Conservation (phyloP, 2,888 invertebrate species). For the Stenoptilia bipunctidactyla region DNA sequence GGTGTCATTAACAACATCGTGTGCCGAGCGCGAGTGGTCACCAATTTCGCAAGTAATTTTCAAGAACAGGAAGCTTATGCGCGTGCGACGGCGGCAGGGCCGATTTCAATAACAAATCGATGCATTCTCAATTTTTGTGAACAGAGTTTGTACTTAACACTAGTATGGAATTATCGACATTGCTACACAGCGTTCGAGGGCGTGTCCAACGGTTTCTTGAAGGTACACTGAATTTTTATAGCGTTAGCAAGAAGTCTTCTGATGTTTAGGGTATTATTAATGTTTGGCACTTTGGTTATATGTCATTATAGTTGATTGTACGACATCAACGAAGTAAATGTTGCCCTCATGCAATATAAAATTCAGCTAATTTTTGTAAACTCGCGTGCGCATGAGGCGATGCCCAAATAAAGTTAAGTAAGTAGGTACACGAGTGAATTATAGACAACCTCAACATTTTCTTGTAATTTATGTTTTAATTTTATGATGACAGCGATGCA, state of each 20-base stretch:
- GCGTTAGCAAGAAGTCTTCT: slow-evolving; percentile 36
- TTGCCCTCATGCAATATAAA: background rate
- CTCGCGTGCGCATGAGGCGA: background rate
- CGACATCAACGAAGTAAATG: slow-evolving; percentile 1
- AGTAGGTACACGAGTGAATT: background rate
- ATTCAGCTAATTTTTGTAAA: background rate
- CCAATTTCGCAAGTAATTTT: slow-evolving; percentile 64
- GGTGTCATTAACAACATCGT: slow-evolving; percentile 45
- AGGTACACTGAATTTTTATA: slow-evolving; percentile 43
- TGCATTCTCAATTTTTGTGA: slow-evolving; percentile 43
- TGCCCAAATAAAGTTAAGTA: slow-evolving; percentile 8
- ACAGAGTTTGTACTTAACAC: slow-evolving; percentile 40
- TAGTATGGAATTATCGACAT: slow-evolving; percentile 59
- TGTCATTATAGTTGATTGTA: slow-evolving; percentile 6
- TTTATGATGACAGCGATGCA: background rate
- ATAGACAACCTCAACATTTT: background rate
- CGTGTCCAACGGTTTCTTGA: slow-evolving; percentile 50
- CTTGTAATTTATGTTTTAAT: background rate
- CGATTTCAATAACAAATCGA: slow-evolving; percentile 68
- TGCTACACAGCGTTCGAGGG: slow-evolving; percentile 44
- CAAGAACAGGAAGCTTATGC: slow-evolving; percentile 42
- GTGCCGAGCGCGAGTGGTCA: slow-evolving; percentile 51
- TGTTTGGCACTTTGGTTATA: slow-evolving; percentile 28
- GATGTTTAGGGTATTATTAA: slow-evolving; percentile 46
- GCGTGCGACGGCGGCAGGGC: slow-evolving; percentile 35